Percentiles rank a stretch among this genome's conserved stretches.
Conservation (phyloP, 2,888 invertebrate genomes). For the Cheiracanthium punctorium region DNA sequence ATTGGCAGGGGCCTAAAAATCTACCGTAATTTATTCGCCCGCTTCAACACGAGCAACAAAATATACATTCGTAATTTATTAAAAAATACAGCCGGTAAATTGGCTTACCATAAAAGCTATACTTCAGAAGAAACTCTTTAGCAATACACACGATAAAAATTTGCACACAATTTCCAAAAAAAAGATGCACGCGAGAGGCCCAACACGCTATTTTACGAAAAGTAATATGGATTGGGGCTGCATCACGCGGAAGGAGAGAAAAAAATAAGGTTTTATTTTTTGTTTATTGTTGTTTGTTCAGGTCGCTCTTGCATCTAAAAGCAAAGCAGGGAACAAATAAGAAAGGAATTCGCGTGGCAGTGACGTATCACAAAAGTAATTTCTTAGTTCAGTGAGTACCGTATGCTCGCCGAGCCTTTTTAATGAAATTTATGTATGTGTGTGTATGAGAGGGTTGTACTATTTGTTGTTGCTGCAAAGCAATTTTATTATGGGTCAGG, state of each 20-base stretch:
- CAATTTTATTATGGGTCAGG: too few relatives aligned
- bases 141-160: constrained; percentile 28
- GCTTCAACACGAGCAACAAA: constrained; percentile 18
- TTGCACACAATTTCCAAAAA: constrained; percentile 13
- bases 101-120: constrained; percentile 8
- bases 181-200: neutral
- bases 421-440: neutral
- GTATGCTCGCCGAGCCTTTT: neutral
- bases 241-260: neutral
- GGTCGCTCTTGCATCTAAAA: neutral
- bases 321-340: neutral
- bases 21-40: neutral
- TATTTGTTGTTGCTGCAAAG: too few relatives aligned
- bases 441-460: too few relatives aligned
- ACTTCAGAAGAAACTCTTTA: neutral
- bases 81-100: constrained; percentile 24
- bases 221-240: constrained; percentile 5
- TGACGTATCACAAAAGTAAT: constrained; percentile 14
- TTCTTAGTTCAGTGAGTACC: neutral
- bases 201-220: neutral
- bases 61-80: constrained; percentile 26
- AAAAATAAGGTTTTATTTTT: neutral
- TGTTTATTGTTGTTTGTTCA: too few relatives aligned
- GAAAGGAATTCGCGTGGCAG: neutral
- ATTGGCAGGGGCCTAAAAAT: neutral